Evolutionary conservation across 2,797 vertebrate genomes (phyloP).

Genomic region (Podargus strigoides): DNA sequence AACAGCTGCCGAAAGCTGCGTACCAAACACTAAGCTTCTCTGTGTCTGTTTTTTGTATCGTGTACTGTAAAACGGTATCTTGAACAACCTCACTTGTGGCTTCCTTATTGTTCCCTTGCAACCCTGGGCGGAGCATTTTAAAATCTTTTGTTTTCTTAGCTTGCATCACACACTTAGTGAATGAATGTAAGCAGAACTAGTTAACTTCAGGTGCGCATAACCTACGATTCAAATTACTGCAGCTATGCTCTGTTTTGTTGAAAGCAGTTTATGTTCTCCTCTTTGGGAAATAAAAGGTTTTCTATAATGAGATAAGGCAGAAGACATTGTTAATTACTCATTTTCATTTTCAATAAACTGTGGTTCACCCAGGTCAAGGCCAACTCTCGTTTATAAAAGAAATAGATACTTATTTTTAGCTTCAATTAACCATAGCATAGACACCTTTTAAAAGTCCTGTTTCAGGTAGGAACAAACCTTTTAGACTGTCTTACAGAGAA

Average conservation of each 20-base stretch:
- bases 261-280: neutral
- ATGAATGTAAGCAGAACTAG: neutral
- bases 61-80: neutral
- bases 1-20: neutral
- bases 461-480: neutral
- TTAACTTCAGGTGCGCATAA: neutral
- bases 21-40: neutral
- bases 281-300: conserved; percentile 19
- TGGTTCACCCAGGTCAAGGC: neutral
- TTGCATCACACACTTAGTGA: neutral
- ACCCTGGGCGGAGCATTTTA: neutral
- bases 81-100: neutral
- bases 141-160: neutral
- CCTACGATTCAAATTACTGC: neutral
- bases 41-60: neutral
- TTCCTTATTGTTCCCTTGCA: conserved; percentile 14
- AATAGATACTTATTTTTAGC: conserved; percentile 13
- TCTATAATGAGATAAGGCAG: neutral
- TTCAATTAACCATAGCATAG: neutral
- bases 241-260: neutral
- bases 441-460: neutral
- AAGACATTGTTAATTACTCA: conserved; percentile 34
- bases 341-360: conserved; percentile 35
- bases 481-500: neutral
- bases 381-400: neutral